phyloP scores from a whole-genome alignment of 64 coral and sea anemone genomes.

The Anthopleura sola region DNA sequence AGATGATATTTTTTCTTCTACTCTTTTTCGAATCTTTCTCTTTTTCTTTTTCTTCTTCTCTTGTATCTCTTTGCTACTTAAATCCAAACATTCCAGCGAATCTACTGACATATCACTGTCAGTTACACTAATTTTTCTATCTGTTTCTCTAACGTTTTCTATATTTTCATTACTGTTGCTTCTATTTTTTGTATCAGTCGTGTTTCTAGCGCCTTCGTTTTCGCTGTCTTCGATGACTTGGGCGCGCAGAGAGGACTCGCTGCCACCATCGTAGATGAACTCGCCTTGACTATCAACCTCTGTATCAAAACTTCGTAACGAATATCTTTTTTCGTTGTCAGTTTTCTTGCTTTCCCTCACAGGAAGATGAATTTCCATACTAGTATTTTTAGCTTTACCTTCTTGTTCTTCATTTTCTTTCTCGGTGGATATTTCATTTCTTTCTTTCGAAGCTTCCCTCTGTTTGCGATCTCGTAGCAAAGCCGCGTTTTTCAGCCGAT shows the following conservation, averaged over 20 bases:
- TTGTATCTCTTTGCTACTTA: neutral
- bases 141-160: neutral
- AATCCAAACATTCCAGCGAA: conserved; percentile 1
- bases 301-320: neutral
- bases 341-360: neutral
- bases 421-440: neutral
- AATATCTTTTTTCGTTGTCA: neutral
- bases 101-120: conserved; percentile 21
- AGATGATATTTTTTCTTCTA: neutral
- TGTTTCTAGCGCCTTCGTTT: neutral
- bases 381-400: neutral
- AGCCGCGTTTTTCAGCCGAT: conserved; percentile 10
- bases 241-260: neutral
- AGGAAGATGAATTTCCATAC: neutral
- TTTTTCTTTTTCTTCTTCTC: conserved; percentile 13
- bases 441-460: conserved; percentile 16
- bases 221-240: neutral
- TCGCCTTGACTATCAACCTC: neutral
- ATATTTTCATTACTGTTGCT: neutral
- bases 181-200: neutral
- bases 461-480: conserved; percentile 16
- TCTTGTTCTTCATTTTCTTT: neutral
- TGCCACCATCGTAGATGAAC: neutral
- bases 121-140: neutral
- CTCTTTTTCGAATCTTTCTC: neutral